phyloP scores from a whole-genome alignment of 2,888 invertebrate genomes.

The Ochlodes sylvanus region DNA sequence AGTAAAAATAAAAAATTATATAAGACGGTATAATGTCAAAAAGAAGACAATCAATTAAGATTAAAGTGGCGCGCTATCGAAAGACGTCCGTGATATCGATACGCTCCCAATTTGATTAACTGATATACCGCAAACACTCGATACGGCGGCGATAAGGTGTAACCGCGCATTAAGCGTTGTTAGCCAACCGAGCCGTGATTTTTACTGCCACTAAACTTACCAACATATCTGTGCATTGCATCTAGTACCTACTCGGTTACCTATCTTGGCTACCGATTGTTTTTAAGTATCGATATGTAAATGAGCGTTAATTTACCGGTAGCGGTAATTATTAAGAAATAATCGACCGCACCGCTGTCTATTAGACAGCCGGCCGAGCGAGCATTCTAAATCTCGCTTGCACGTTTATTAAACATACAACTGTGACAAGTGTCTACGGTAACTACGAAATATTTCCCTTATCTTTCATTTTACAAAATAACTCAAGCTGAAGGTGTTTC shows the following conservation, averaged over 20 bases:
- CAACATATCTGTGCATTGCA: slow-evolving; percentile 61
- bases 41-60: slow-evolving; percentile 82
- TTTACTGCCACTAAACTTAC: slow-evolving; percentile 76
- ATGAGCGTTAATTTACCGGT: slow-evolving; percentile 26
- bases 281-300: slow-evolving; percentile 30
- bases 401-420: slow-evolving; percentile 22
- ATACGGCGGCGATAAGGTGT: slow-evolving; percentile 76
- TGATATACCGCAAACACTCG: slow-evolving; percentile 77
- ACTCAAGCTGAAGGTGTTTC: slow-evolving; percentile 40
- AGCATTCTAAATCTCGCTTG: slow-evolving; percentile 14
- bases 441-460: slow-evolving; percentile 35
- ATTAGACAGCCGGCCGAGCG: slow-evolving; percentile 12
- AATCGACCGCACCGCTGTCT: slow-evolving; percentile 22
- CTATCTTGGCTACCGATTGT: slow-evolving; percentile 40
- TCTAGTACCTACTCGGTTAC: slow-evolving; percentile 43
- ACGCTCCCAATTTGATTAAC: slow-evolving; percentile 82
- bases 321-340: slow-evolving; percentile 16
- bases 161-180: slow-evolving; percentile 77
- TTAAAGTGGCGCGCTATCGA: slow-evolving; percentile 74
- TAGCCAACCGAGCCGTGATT: slow-evolving; percentile 77
- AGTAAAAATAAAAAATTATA: slow-evolving; percentile 49
- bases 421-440: slow-evolving; percentile 40
- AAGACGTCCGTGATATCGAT: slow-evolving; percentile 75
- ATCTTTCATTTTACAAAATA: slow-evolving; percentile 44
- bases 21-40: slow-evolving; percentile 71